These are phyloP conservation scores for Caenorhabditis becei DNA, from an alignment of 2,888 invertebrate genomes.

Conservation along the genomic window DNA sequence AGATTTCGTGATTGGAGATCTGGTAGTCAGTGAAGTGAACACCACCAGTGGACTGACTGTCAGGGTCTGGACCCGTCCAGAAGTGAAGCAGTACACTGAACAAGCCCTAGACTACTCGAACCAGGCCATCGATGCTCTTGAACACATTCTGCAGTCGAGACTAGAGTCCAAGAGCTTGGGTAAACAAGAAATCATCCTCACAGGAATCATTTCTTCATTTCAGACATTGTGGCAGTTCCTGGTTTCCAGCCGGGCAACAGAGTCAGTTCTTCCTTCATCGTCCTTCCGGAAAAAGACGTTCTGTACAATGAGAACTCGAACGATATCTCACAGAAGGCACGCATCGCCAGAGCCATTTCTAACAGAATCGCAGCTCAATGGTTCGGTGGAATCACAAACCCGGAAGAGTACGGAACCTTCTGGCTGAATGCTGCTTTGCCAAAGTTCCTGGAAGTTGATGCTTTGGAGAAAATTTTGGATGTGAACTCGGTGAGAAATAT, in stretches of 20 bases:
- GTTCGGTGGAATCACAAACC: conserved; percentile 79
- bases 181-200: conserved; percentile 79
- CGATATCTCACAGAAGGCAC: conserved; percentile 88
- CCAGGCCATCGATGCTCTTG: conserved; percentile 83
- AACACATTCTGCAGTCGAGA: conserved; percentile 89
- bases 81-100: conserved; percentile 87
- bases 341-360: conserved; percentile 89
- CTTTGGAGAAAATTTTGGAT: conserved; percentile 53
- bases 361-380: conserved; percentile 93
- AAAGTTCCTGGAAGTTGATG: conserved; percentile 57
- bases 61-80: conserved; percentile 83
- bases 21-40: conserved; percentile 39
- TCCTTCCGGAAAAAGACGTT: conserved; percentile 84
- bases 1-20: conserved; percentile 61
- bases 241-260: conserved; percentile 93
- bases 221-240: conserved; percentile 89
- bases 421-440: conserved; percentile 80
- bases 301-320: conserved; percentile 88
- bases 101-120: conserved; percentile 85
- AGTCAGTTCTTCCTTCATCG: conserved; percentile 95
- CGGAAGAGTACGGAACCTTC: conserved; percentile 77
- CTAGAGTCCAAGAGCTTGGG: conserved; percentile 93
- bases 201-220: not conserved
- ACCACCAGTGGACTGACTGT: conserved; percentile 64
- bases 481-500: conserved; percentile 30